A percentile compares a stretch with the other conserved stretches of the same genome.
Evolutionary conservation across 30 jellyfish, hydroid and myxozoan genomes (phyloP).

Genomic region (Pseudorhiza aurosa): DNA sequence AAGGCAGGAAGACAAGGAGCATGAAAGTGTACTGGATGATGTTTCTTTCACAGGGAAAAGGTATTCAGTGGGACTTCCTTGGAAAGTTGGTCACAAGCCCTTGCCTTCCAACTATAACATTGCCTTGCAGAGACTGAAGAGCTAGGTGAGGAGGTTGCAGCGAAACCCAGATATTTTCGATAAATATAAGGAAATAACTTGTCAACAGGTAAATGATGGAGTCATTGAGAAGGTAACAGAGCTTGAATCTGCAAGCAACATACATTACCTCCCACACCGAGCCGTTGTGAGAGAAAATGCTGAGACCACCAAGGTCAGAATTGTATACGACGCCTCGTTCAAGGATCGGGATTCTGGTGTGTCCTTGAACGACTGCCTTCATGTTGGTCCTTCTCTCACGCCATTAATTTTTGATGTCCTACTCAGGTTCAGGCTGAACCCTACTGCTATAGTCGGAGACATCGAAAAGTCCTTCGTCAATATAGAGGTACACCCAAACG

Average conservation of each 20-base stretch:
- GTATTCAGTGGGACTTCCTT: slow-evolving; percentile 60
- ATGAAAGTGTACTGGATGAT: slow-evolving; percentile 41
- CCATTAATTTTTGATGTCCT: slow-evolving; percentile 48
- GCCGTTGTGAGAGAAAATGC: slow-evolving; percentile 52
- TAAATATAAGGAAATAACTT: slow-evolving; percentile 31
- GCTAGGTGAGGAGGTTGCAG: slow-evolving; percentile 55
- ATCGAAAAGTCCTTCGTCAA: slow-evolving; percentile 50
- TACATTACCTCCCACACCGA: slow-evolving; percentile 39
- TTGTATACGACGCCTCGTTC: slow-evolving; percentile 57
- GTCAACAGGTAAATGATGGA: slow-evolving; percentile 41
- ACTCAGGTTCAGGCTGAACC: slow-evolving; percentile 17
- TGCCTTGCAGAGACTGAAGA: slow-evolving; percentile 16
- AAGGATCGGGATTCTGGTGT: slow-evolving; percentile 41
- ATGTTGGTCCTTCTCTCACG: slow-evolving; percentile 51
- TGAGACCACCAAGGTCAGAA: slow-evolving; percentile 60
- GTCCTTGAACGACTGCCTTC: slow-evolving; percentile 50
- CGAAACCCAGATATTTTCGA: slow-evolving; percentile 30
- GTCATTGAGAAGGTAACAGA: slow-evolving; percentile 50
- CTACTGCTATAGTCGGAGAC: slow-evolving; percentile 27
- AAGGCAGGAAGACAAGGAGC: slow-evolving; percentile 36
- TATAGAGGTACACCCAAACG: slow-evolving; percentile 27
- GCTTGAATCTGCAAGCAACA: slow-evolving; percentile 35
- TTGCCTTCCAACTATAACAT: slow-evolving; percentile 36
- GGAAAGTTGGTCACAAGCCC: slow-evolving; percentile 72
- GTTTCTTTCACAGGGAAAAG: slow-evolving; percentile 47